Evolutionary conservation across 64 coral and sea anemone species (phyloP), one percentile per base, ranked within the genome.

Genomic region (Montipora cactus): DNA sequence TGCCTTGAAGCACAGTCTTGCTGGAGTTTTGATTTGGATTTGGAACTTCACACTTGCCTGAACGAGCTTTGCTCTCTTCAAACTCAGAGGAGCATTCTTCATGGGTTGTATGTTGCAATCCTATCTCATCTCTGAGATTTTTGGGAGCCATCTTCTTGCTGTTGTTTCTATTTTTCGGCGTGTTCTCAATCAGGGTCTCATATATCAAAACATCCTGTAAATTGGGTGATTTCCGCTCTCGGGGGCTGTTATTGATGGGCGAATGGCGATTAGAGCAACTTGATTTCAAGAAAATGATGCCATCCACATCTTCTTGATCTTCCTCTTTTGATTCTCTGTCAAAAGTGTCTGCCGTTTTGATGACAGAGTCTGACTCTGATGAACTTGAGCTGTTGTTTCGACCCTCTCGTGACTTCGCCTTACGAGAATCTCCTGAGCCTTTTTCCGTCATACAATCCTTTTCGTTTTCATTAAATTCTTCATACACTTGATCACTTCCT

Each of bases 161-260:
- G 8, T 8, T 21, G 7, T 86, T 45, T 7, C 4, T 15, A 45
- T 72, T 49, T 71, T 11, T 86, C 14, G 62, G 82, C 15, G 4
- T 50, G 45, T 72, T 25, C 49, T 86, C 82, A 13, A 86, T 86
- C 44, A 86, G 82, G 19, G 82, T 86, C 8, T 72, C 62, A 49
- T 44, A 69, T 69, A 86, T 47, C 64, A 86, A 86, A 72, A 86
- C 82, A 49, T 86, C 82, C 61, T 86, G 82, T 37, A 86, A 86
- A 47, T 18, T 51, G 20, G 4, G 12, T 18, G 16, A 25, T 44
- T 47, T 86, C 7, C 82, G 82, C 28, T 50, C 18, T 18, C 45
- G 82, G 53, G 62, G 82, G 19, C 18, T 47, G 64, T 20, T 4
- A 22, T 72, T 86, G 11, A 3, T 22, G 20, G 44, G 16, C 8